Conservation (phyloP, 2,113 vertebrate genomes). For the Marmota monax region DNA sequence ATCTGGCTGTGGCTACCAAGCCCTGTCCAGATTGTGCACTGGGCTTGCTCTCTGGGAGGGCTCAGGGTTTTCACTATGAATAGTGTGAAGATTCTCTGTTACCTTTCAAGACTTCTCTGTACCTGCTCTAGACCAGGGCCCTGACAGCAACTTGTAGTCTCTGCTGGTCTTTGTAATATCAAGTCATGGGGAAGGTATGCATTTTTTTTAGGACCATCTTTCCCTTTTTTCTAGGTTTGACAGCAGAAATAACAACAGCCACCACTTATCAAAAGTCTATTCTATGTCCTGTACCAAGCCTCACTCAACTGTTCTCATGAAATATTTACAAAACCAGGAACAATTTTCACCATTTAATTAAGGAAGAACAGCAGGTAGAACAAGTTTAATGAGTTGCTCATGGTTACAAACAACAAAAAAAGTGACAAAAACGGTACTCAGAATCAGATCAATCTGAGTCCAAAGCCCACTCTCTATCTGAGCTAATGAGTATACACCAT, state of each 20-base stretch:
- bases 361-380: background rate
- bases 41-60: background rate
- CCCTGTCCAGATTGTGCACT: background rate
- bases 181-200: background rate
- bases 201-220: background rate
- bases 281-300: background rate
- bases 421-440: background rate
- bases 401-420: background rate
- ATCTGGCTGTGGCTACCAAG: background rate
- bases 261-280: background rate
- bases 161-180: background rate
- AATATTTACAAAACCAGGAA: background rate
- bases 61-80: background rate
- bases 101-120: background rate
- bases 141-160: background rate
- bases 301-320: background rate
- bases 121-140: background rate
- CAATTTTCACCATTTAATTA: background rate
- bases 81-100: background rate
- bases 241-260: background rate
- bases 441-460: background rate
- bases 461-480: background rate
- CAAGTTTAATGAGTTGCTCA: background rate
- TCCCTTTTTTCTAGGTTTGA: background rate
- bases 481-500: background rate